Base-by-base conservation (phyloP, 2,797 vertebrate genomes). In the Alfaro cultratus region DNA sequence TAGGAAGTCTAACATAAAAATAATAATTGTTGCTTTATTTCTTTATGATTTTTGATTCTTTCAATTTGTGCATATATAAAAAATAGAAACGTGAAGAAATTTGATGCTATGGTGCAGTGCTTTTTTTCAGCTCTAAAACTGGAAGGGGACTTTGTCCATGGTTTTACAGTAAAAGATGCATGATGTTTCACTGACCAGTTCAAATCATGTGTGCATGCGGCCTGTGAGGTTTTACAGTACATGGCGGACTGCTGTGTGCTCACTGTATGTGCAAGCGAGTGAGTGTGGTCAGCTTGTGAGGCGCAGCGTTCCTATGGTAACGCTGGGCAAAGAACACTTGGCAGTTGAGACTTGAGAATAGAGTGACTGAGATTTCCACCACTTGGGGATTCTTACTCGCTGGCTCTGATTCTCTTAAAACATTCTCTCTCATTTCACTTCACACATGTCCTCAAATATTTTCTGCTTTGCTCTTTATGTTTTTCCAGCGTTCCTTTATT, bases 241-340 rank as follows among this genome's bases (percentile, higher is more conserved):
- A 79, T 68, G 46, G 10, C 78, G 77, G 43, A 46, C 46, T 75
- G 57, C 34, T 67, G 64, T 26, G 2, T 41, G 81, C 80, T 75
- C 75, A 70, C 49, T 77, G 75, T 83, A 79, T 72, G 67, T 75
- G 49, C 34, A 34, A 81, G 74, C 36, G 53, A 81, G 83, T 5
- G 31, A 79, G 60, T 73, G 80, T 77, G 91, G 91, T 90, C 91
- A 90, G 87, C 86, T 81, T 84, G 83, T 85, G 89, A 89, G 85
- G 80, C 83, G 84, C 76, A 70, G 77, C 73, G 82, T 94, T 93
- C 80, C 93, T 90, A 94, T 94, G 87, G 94, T 80, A 89, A 94
- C 88, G 75, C 79, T 84, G 84, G 81, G 85, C 79, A 84, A 88
- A 89, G 86, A 84, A 86, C 75, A 85, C 85, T 88, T 88, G 76